phyloP scores from a whole-genome alignment of 2,888 invertebrate genomes.

The Polyploca ridens region DNA sequence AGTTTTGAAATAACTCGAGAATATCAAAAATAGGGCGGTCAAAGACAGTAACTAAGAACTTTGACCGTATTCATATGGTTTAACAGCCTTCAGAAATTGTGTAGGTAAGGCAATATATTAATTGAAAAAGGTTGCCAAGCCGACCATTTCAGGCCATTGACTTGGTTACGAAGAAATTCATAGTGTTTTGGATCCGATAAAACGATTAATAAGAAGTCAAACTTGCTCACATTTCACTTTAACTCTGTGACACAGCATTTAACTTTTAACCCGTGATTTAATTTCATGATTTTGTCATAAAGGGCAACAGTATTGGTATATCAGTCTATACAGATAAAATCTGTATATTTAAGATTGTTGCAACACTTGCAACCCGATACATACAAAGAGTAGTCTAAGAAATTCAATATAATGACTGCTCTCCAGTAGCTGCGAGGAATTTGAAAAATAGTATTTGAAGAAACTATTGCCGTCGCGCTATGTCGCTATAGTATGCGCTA shows the following conservation, averaged over 20 bases:
- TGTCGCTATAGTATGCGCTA: too few relatives aligned
- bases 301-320: neutral
- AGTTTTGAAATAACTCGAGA: neutral
- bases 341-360: neutral
- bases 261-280: neutral
- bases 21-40: neutral
- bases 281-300: neutral
- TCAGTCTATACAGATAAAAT: neutral
- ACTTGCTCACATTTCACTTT: neutral
- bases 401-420: too few relatives aligned
- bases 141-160: slow-evolving; percentile 32
- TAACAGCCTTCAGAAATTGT: slow-evolving; percentile 1
- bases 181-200: slow-evolving; percentile 31
- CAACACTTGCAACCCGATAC: too few relatives aligned
- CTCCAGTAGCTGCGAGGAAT: too few relatives aligned
- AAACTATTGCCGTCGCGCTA: too few relatives aligned
- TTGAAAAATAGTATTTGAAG: too few relatives aligned
- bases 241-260: neutral
- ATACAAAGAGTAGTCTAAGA: too few relatives aligned
- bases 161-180: slow-evolving; percentile 34
- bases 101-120: neutral
- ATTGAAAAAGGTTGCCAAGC: neutral
- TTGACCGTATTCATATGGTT: neutral
- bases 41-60: slow-evolving; percentile 8
- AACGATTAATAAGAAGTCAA: slow-evolving; percentile 8